Conservation (phyloP, 2,797 vertebrate genomes). For the Lithobates pipiens region DNA sequence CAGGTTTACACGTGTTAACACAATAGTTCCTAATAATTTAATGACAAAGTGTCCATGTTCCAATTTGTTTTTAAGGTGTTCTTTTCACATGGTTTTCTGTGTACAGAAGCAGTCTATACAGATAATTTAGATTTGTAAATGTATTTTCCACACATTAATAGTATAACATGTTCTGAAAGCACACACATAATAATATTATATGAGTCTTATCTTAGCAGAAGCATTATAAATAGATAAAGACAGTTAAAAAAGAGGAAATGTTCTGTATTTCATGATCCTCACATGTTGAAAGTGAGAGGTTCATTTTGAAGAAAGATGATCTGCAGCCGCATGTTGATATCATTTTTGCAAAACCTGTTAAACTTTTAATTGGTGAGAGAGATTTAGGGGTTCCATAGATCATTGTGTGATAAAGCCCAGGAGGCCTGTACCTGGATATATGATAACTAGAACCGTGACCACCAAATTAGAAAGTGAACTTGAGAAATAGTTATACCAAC, state of each 20-base stretch:
- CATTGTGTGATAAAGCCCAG: constrained; percentile 53
- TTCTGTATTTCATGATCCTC: constrained; percentile 12
- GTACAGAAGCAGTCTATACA: neutral
- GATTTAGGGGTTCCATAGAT: constrained; percentile 59
- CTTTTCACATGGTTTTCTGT: no score
- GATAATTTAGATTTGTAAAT: neutral
- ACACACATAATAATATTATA: neutral
- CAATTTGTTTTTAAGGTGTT: no score
- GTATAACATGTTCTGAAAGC: neutral
- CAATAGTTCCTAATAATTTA: no score
- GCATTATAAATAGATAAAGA: neutral
- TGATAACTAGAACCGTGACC: constrained; percentile 52
- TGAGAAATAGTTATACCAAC: constrained; percentile 56
- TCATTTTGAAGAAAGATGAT: constrained; percentile 42
- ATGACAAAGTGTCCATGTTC: no score
- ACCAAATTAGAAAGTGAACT: constrained; percentile 62
- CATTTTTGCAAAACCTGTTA: constrained; percentile 46
- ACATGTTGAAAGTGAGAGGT: constrained; percentile 36
- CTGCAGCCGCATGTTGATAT: constrained; percentile 41
- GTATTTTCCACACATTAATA: neutral
- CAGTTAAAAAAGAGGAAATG: neutral
- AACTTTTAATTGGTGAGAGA: constrained; percentile 58
- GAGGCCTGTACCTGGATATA: constrained; percentile 55
- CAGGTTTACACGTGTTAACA: no score
- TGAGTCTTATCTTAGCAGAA: neutral